Percentiles rank a stretch among this genome's conserved stretches.
phyloP scores from a whole-genome alignment of 1,140 invertebrate species.

The Mycetomoellerius zeteki region DNA sequence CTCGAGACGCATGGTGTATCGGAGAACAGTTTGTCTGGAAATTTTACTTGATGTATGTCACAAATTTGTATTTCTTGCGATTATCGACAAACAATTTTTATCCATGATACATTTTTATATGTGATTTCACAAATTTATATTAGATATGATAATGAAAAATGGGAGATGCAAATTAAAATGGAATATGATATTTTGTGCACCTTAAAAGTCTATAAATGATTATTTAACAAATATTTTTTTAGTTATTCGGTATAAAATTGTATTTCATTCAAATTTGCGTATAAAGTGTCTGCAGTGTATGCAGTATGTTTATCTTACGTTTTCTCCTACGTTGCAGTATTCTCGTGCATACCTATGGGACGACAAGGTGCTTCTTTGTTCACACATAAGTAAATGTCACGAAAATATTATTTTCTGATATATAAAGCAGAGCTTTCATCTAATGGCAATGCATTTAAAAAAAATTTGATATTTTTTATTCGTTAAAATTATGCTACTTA shows the following conservation, averaged over 20 bases:
- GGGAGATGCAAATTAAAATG: background rate
- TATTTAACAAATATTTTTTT: slow-evolving; percentile 9
- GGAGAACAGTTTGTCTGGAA: background rate
- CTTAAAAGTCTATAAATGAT: background rate
- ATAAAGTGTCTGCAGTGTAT: background rate
- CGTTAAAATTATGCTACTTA: background rate
- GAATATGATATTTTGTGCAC: background rate
- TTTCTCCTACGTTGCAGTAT: background rate
- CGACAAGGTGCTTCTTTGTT: background rate
- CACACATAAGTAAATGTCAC: slow-evolving; percentile 7
- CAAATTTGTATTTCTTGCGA: background rate
- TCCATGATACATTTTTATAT: too few species aligned
- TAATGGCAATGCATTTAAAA: background rate
- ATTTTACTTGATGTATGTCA: slow-evolving; percentile 31
- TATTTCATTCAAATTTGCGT: background rate
- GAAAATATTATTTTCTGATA: background rate
- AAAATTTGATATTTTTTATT: background rate
- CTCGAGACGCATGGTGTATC: background rate
- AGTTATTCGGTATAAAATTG: background rate
- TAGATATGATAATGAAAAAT: background rate
- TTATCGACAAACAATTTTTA: slow-evolving; percentile 22
- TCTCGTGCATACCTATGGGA: background rate
- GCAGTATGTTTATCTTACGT: slow-evolving; percentile 19
- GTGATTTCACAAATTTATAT: background rate
- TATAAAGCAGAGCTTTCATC: background rate